Base-by-base conservation (phyloP, 2,888 invertebrate genomes). In the Platycnemis pennipes region DNA sequence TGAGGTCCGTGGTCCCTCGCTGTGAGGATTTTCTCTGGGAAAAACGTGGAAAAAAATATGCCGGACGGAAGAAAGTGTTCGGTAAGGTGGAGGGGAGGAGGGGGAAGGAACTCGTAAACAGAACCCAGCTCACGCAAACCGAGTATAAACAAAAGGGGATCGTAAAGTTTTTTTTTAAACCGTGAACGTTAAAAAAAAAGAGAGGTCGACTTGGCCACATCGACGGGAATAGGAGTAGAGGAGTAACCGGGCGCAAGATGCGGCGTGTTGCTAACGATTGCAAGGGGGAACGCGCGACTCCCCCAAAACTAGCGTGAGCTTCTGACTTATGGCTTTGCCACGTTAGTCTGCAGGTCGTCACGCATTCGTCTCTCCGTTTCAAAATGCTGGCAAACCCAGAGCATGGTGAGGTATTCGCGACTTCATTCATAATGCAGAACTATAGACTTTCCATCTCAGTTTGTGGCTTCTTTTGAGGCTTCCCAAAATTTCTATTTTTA, bases 91-190 rank as follows among this genome's bases (percentile, higher is more conserved):
- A 46, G n/a, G 46, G 19, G 19, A 49, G 26, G 49, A 69, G 91
- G n/a, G 69, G 91, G 63, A 63, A 91, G 44, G 49, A 56, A 56
- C 91, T 89, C 63, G 91, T 91, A 91, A 91, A 91, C 91, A 91
- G 63, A 91, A 91, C 42, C 91, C 44, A 69, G n/a, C 44, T 63
- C 91, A 56, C 91, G 69, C 63, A 91, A 91, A 91, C 91, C 69
- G 22, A 63, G 91, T 45, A 69, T 63, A 91, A 91, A 91, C 91
- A 91, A 53, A 56, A 91, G 44, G 44, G 45, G 44, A 44, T 63
- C 91, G 91, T 91, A 91, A 91, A 42, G 37, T 13, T 0, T 77
- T 77, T 77, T 91, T 91, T 91, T 91, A 63, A 56, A 91, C 56
- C 56, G 63, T 56, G 91, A 63, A 22, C 91, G 63, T 91, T 56